Evolutionary conservation across 37 sponge, comb jelly and placozoan genomes (phyloP).

Genomic region (Sycon ciliatum): DNA sequence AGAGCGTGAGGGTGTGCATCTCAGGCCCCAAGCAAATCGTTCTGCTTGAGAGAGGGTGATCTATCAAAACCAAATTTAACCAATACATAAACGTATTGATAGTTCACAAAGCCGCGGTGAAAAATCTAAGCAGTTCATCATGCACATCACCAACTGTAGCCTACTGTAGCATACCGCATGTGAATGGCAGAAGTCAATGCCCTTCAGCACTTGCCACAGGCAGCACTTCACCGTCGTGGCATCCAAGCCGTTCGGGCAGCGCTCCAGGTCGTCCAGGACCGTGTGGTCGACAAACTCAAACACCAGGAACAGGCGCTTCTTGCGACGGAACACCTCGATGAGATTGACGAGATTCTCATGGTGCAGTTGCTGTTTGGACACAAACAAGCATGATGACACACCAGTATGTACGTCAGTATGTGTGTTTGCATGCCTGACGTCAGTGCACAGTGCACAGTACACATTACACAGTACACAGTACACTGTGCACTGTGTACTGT

Average conservation of each 20-base stretch:
- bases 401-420: no score
- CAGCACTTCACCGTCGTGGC: slow-evolving; percentile 54
- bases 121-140: background rate
- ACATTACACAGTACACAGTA: no score
- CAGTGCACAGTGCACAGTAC: no score
- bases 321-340: slow-evolving; percentile 88
- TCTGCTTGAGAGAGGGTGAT: no score
- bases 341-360: slow-evolving; percentile 94
- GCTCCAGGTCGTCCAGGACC: slow-evolving; percentile 89
- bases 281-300: slow-evolving; percentile 99
- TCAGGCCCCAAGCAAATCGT: no score
- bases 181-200: slow-evolving; percentile 85
- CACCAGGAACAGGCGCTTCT: slow-evolving; percentile 86
- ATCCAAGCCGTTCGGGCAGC: slow-evolving; percentile 73
- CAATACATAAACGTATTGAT: no score
- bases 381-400: background rate
- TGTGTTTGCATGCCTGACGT: no score
- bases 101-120: no score
- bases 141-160: no score
- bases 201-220: slow-evolving; percentile 88
- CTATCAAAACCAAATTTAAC: no score
- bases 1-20: no score
- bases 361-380: slow-evolving; percentile 55
- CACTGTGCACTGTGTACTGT: no score
- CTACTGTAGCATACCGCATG: slow-evolving; percentile 55